Base-by-base conservation (phyloP, 2,888 invertebrate genomes). In the Drosophila peninsularis region DNA sequence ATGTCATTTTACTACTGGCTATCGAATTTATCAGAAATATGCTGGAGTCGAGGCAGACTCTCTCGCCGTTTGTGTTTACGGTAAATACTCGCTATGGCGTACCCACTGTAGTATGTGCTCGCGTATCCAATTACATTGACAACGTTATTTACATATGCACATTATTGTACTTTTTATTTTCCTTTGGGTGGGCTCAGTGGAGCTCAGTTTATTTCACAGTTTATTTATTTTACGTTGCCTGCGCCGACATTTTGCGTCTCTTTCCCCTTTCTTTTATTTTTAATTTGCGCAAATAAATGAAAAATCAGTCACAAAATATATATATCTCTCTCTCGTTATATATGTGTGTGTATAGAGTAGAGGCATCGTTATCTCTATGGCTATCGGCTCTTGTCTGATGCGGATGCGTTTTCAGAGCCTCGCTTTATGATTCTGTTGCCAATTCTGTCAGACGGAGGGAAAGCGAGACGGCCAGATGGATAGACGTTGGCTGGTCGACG, bases 41-140 rank as follows among this genome's bases (percentile, higher is more conserved):
- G 53, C 10, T 44, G 37, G 30, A 34, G 13, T 27, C 27, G 44
- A 44, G 7, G 6, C 27, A 30, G 7, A 1, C 27, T 30, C 27
- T 4, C 27, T 30, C 30, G 10, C 9, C 30, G 41, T 32, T 42
- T 68, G 36, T 78, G 60, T 68, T 70, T 79, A 88, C 82, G 71
- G 88, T 88, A 76, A 88, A 76, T 52, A 88, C 76, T 55, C 65
- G 67, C 65, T 68, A 62, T 66, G 82, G 52, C 37, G 68, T 34
- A 50, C 55, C 49, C 32, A 37, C 24, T 13, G 19, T 42, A 14
- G 19, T 42, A 14, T 54, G 50, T 55, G 47, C 56, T 64, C 58
- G 57, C 67, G 66, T 82, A 82, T 88, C 90, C 90, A 90, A 90
- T 90, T 90, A 90, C 78, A 77, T 79, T 89, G 77, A 82, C 80